phyloP scores from a whole-genome alignment of 2,797 vertebrate species.

The Chromobotia macracanthus region DNA sequence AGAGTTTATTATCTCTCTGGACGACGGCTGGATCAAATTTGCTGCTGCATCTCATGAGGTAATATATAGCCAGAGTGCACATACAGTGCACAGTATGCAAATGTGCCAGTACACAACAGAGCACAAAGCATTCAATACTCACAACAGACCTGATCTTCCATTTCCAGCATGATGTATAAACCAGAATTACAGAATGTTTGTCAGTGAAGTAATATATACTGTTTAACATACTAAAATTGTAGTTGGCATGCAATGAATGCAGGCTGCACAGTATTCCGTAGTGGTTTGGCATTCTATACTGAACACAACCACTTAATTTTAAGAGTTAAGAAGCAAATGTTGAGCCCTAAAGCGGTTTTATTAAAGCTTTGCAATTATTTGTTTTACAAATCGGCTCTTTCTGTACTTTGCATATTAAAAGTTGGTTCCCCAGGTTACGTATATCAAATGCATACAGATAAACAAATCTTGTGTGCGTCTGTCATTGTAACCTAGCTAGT shows the following conservation, averaged over 20 bases:
- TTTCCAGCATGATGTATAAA: background rate
- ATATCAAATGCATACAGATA: background rate
- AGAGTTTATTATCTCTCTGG: slow-evolving; percentile 88
- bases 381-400: background rate
- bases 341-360: background rate
- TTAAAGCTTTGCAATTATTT: background rate
- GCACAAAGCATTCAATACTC: background rate
- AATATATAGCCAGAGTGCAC: slow-evolving; percentile 11
- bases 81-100: background rate
- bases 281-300: background rate
- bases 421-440: background rate
- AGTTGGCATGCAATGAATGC: background rate
- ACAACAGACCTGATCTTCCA: background rate
- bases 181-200: too few species aligned
- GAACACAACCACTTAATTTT: background rate
- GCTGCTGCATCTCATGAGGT: slow-evolving; percentile 92
- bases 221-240: too few species aligned
- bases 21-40: slow-evolving; percentile 95
- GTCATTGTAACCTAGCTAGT: background rate
- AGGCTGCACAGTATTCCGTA: background rate
- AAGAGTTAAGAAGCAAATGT: background rate
- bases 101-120: background rate
- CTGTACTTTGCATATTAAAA: background rate
- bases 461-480: background rate
- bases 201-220: too few species aligned